Conservation (phyloP, 1,140 invertebrate species). For the Dendrolimus punctatus region DNA sequence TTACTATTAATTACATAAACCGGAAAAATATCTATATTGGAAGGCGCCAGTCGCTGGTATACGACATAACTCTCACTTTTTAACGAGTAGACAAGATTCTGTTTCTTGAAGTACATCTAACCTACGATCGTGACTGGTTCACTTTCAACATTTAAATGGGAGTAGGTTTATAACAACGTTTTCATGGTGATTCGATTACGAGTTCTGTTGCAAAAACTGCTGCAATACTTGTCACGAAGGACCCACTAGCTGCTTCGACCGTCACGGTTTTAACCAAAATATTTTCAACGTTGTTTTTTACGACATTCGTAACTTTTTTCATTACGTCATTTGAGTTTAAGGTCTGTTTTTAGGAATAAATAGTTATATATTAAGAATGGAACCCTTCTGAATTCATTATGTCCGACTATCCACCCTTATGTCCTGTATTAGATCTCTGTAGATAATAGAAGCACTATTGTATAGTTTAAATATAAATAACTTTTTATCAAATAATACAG, state of each 20-base stretch:
- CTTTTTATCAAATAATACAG: not conserved
- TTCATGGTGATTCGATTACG: constrained; percentile 11
- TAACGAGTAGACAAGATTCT: not conserved
- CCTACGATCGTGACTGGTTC: constrained; percentile 6
- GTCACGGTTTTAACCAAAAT: too few species aligned
- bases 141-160: not conserved
- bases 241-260: not conserved
- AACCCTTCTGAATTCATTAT: too few species aligned
- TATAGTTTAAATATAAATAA: constrained; percentile 5
- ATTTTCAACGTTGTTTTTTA: too few species aligned
- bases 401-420: too few species aligned
- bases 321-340: too few species aligned
- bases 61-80: constrained; percentile 9
- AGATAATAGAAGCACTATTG: too few species aligned
- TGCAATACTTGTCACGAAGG: constrained; percentile 13
- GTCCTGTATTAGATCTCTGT: too few species aligned
- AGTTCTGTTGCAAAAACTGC: constrained; percentile 7
- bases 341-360: too few species aligned
- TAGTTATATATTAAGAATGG: too few species aligned
- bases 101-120: constrained; percentile 1
- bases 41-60: not conserved
- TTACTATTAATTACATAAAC: not conserved
- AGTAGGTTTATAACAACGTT: constrained; percentile 11
- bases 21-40: too few species aligned
- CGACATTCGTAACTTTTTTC: too few species aligned